These are phyloP conservation scores for Monomorium pharaonis DNA, from an alignment of 1,140 invertebrate genomes.

Conservation along the genomic window DNA sequence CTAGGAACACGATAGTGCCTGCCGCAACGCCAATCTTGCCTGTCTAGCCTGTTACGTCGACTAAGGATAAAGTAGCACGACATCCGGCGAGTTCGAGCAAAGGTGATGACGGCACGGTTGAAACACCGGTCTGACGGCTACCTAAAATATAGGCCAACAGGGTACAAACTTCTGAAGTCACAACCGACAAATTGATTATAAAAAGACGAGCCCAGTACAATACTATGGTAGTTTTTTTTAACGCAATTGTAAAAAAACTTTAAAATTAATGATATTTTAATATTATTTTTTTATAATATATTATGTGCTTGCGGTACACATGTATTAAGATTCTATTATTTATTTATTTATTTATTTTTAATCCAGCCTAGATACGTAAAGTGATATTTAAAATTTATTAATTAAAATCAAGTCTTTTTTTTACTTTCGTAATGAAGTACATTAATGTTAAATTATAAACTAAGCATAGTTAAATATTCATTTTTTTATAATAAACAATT, in stretches of 20 bases:
- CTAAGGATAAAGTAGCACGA: constrained; percentile 46
- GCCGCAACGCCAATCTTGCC: constrained; percentile 47
- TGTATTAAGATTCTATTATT: neutral
- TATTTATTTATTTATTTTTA: neutral
- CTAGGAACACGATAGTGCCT: constrained; percentile 38
- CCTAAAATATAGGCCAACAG: constrained; percentile 38
- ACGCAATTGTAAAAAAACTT: neutral
- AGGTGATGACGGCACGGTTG: constrained; percentile 30
- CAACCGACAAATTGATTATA: neutral
- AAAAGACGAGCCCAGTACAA: neutral
- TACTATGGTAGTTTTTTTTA: neutral
- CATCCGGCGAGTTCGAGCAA: constrained; percentile 19
- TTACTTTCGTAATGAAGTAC: neutral
- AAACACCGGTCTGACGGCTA: constrained; percentile 5
- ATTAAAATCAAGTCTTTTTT: neutral
- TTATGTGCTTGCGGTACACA: neutral
- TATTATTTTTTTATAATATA: neutral
- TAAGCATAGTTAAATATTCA: neutral
- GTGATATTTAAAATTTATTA: neutral
- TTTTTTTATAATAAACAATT: too few relatives aligned
- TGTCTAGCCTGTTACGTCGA: constrained; percentile 20
- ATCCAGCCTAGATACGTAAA: neutral
- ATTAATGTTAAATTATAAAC: neutral
- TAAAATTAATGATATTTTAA: too few relatives aligned
- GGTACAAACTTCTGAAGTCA: neutral